Conservation (phyloP, 2,797 vertebrate species). For the Halcyon leucocephala region DNA sequence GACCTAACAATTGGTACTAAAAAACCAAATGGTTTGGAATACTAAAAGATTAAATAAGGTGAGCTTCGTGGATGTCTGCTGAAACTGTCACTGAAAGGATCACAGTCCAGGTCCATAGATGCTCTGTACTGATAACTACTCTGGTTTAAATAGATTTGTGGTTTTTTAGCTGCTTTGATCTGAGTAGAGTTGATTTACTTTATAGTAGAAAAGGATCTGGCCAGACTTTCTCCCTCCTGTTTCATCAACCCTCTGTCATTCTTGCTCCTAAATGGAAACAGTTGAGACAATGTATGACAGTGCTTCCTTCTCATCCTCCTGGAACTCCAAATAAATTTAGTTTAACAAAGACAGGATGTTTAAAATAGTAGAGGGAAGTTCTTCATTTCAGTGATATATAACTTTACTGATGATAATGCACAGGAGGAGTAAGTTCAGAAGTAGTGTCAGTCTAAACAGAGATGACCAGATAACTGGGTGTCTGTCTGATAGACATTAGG, state of each 20-base stretch:
- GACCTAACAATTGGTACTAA: neutral
- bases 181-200: neutral
- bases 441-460: conserved; percentile 17
- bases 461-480: neutral
- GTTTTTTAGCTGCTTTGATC: neutral
- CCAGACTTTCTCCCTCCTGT: neutral
- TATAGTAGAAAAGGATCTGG: neutral
- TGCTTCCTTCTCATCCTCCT: neutral
- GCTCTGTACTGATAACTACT: neutral
- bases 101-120: neutral
- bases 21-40: neutral
- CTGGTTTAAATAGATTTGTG: neutral
- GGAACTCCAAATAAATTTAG: conserved; percentile 14
- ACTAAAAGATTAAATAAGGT: neutral
- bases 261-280: neutral
- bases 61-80: neutral
- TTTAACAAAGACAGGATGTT: conserved; percentile 3
- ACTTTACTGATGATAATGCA: neutral
- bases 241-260: neutral
- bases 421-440: conserved; percentile 1
- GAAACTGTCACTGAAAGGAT: neutral
- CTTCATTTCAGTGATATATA: neutral
- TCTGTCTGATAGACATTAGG: neutral
- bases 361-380: neutral
- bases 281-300: neutral